A percentile compares a stretch with the other conserved stretches of the same genome.
Conservation (phyloP, 2,797 vertebrate genomes). For the Alectoris magna region DNA sequence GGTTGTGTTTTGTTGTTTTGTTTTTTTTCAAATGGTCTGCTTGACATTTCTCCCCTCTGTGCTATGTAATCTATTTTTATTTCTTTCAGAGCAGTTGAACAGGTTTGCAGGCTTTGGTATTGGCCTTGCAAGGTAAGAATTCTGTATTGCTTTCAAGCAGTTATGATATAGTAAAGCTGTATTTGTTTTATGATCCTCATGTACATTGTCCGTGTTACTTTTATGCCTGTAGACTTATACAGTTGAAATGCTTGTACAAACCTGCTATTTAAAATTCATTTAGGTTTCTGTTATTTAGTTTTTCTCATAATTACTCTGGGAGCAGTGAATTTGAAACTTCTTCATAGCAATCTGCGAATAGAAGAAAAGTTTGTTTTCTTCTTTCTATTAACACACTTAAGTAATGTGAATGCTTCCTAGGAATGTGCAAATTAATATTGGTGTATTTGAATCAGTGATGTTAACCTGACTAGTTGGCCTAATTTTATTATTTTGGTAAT, state of each 20-base stretch:
- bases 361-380: not conserved
- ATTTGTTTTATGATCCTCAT: not conserved
- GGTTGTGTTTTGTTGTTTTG: not conserved
- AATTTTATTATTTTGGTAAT: not conserved
- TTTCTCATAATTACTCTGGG: not conserved
- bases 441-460: not conserved
- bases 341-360: not conserved
- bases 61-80: constrained; percentile 51
- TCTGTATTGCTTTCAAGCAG: not conserved
- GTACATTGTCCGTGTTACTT: rapidly evolving
- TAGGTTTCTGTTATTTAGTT: not conserved
- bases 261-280: not conserved
- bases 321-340: not conserved
- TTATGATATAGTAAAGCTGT: not conserved
- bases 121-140: constrained; percentile 92
- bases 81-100: constrained; percentile 90
- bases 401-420: not conserved
- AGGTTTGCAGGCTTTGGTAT: constrained; percentile 97
- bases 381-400: not conserved
- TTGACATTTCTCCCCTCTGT: not conserved
- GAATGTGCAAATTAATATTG: not conserved
- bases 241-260: not conserved
- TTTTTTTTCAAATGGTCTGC: not conserved
- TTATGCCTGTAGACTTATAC: not conserved
- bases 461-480: not conserved